Base-by-base conservation (phyloP, 1,140 invertebrate species). In the Pachyrhynchus sulphureomaculatus region DNA sequence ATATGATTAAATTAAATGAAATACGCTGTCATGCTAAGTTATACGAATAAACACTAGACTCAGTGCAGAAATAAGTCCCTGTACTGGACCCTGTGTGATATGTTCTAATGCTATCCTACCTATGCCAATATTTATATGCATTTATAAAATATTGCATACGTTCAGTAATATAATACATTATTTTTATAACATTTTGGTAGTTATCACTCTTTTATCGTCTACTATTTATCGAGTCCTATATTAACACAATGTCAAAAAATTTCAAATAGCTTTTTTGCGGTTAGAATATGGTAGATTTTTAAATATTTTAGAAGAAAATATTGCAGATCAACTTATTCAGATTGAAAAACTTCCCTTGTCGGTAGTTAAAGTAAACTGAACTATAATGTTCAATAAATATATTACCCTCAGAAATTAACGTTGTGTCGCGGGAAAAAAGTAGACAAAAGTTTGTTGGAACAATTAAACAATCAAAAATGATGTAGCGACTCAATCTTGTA, bases 31-130 rank as follows among this genome's bases (percentile, higher is more conserved):
- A n/a, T n/a, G 4, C 15, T 1, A n/a, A 44, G 20, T 44, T 44
- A 21, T 44, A 23, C 9, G 2, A 44, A 44, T 44, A 20, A 44
- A 44, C 12, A 2, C 21, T 44, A 44, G 18, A 18, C 17, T 44
- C 41, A 44, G 41, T 21, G 41, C 41, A 44, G 41, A 44, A 44
- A 44, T 18, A 12, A n/a, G 24, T 34, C 24, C 48, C 33, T 37
- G 48, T 52, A 36, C 48, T 23, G 34, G 48, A 52, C 48, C 41
- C 41, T 52, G 24, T 37, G 48, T 52, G 48, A 52, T 52, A 52
- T 52, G 48, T 52, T 52, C 48, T 52, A 52, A 52, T 13, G 33
- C 48, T 52, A 52, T 37, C 20, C 48, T 52, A 52, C 32, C 37
- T 52, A n/a, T 33, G 15, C 18, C 24, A 33, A 12, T 37, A 52